Percentiles rank a stretch among this genome's conserved stretches.
Conservation (phyloP, 2,113 vertebrate species). For the Lepus europaeus region DNA sequence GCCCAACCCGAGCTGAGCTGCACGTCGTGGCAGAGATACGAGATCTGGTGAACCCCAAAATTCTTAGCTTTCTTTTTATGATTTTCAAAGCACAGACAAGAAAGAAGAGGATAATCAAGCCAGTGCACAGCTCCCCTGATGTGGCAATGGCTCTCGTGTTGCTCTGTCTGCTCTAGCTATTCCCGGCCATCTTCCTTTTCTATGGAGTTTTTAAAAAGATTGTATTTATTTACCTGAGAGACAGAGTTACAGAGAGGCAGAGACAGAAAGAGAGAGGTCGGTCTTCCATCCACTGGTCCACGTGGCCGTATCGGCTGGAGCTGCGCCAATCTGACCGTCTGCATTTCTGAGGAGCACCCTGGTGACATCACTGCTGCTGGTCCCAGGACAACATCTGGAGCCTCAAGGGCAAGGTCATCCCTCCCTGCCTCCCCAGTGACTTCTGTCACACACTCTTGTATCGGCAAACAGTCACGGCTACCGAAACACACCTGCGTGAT, state of each 20-base stretch:
- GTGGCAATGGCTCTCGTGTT: background rate
- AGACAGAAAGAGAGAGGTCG: no score
- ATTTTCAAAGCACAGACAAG: slow-evolving; percentile 38
- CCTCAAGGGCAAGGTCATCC: background rate
- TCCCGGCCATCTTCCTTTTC: background rate
- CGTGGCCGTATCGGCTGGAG: no score
- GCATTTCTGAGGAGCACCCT: background rate
- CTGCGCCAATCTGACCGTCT: background rate
- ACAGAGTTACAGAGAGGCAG: no score
- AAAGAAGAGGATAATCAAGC: background rate
- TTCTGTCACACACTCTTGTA: background rate
- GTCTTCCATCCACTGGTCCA: no score
- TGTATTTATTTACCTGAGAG: no score
- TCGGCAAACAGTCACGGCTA: background rate
- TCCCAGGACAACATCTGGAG: background rate
- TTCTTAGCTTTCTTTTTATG: slow-evolving; percentile 56
- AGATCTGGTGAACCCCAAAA: slow-evolving; percentile 38
- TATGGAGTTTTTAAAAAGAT: background rate
- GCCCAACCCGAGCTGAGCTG: slow-evolving; percentile 58
- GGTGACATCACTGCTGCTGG: background rate
- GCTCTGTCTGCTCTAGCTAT: background rate
- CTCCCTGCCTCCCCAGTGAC: background rate
- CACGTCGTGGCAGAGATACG: slow-evolving; percentile 56
- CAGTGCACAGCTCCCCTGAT: background rate
- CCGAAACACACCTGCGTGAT: background rate